These are phyloP conservation scores for Bucco capensis DNA, from an alignment of 2,113 vertebrate species.

Conservation along the genomic window DNA sequence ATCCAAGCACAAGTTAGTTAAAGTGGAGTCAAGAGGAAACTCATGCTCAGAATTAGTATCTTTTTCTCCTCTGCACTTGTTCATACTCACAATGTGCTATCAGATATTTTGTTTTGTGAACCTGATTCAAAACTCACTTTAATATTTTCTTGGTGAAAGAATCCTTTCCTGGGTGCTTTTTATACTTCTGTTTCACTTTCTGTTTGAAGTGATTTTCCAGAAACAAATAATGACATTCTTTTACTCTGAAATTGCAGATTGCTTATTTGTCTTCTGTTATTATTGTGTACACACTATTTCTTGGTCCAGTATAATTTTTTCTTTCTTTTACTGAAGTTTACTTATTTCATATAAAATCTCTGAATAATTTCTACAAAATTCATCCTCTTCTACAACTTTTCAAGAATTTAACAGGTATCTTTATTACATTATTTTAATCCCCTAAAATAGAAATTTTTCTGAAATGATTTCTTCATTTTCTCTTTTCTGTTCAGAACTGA, in stretches of 20 bases:
- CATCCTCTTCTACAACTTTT: rapidly evolving
- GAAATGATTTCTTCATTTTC: neutral
- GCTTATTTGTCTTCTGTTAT: neutral
- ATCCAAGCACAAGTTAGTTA: neutral
- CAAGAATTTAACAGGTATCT: neutral
- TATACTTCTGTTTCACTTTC: neutral
- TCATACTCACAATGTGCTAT: neutral
- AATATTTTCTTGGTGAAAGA: neutral
- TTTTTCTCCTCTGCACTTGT: neutral
- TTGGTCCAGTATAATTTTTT: neutral
- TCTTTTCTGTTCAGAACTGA: neutral
- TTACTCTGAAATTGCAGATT: neutral
- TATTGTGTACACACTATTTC: neutral
- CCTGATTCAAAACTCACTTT: neutral
- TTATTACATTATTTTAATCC: neutral
- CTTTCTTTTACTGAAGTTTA: neutral
- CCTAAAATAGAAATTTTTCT: rapidly evolving
- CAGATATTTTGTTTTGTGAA: neutral
- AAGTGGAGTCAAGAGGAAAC: neutral
- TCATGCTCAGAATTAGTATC: neutral
- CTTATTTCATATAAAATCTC: neutral
- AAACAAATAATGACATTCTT: neutral
- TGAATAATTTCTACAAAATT: neutral
- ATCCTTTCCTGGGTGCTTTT: neutral
- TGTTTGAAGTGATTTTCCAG: neutral